Conservation (phyloP, 1,140 invertebrate genomes). For the Gryllus bimaculatus region DNA sequence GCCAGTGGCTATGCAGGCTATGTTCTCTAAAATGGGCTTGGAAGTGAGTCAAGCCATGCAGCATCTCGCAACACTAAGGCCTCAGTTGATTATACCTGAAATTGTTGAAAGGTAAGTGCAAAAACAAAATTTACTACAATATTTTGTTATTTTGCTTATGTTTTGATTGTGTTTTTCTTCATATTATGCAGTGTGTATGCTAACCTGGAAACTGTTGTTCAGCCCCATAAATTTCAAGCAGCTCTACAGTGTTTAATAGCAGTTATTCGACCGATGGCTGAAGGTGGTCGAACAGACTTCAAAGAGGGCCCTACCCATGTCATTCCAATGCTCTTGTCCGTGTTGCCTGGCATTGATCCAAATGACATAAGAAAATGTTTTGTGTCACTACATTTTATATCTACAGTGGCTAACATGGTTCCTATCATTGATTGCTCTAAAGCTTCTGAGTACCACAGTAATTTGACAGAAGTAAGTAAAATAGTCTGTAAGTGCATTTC, state of each 20-base stretch:
- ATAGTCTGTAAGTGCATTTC: background rate
- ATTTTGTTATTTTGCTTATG: background rate
- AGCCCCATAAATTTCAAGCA: slow-evolving; percentile 74
- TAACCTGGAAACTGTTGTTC: slow-evolving; percentile 73
- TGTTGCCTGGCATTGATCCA: slow-evolving; percentile 80
- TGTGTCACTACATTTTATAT: slow-evolving; percentile 68
- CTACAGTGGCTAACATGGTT: slow-evolving; percentile 62
- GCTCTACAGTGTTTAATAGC: slow-evolving; percentile 66
- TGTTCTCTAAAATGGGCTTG: slow-evolving; percentile 64
- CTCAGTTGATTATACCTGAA: slow-evolving; percentile 72
- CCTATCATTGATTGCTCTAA: slow-evolving; percentile 77
- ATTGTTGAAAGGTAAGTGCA: slow-evolving; percentile 57
- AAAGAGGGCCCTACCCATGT: slow-evolving; percentile 70
- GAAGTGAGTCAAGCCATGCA: slow-evolving; percentile 61
- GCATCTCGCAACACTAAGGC: slow-evolving; percentile 65
- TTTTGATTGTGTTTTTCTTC: background rate
- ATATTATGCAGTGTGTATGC: slow-evolving; percentile 47
- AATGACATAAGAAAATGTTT: slow-evolving; percentile 82
- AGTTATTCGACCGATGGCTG: slow-evolving; percentile 57
- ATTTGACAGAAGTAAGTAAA: slow-evolving; percentile 56
- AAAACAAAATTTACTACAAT: background rate
- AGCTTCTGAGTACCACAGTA: slow-evolving; percentile 49
- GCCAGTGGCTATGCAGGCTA: slow-evolving; percentile 56
- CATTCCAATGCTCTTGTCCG: slow-evolving; percentile 65
- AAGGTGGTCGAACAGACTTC: slow-evolving; percentile 49